Evolutionary conservation across 2,888 invertebrate species (phyloP).

Genomic region (Bruchidius siliquastri): DNA sequence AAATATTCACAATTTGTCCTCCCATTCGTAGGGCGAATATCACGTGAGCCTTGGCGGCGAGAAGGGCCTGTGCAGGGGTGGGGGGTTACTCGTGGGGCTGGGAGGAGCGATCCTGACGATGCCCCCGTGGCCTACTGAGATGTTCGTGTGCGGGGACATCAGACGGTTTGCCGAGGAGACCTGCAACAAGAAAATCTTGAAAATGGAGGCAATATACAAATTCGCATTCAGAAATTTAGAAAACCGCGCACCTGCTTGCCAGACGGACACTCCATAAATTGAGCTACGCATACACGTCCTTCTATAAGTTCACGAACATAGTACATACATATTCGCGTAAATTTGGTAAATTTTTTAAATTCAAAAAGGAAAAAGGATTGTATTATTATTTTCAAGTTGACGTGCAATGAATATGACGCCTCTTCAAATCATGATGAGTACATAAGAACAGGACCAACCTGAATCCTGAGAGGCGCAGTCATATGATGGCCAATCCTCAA

Average conservation of each 20-base stretch:
- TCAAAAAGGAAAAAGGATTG: no score
- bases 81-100: slow-evolving; percentile 37
- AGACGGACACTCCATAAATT: no score
- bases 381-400: no score
- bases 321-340: no score
- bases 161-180: slow-evolving; percentile 6
- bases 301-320: no score
- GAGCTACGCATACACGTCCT: no score
- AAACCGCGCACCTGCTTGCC: no score
- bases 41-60: slow-evolving; percentile 48
- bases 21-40: slow-evolving; percentile 37
- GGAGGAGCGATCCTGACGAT: slow-evolving; percentile 45
- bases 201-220: no score
- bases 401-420: no score
- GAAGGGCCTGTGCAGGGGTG: slow-evolving; percentile 45
- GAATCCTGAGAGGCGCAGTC: slow-evolving; percentile 43
- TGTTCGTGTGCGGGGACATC: slow-evolving; percentile 32
- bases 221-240: no score
- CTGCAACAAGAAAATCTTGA: background rate
- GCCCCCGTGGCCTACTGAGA: slow-evolving; percentile 38
- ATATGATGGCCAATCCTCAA: slow-evolving; percentile 38
- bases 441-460: slow-evolving; percentile 30
- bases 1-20: slow-evolving; percentile 28
- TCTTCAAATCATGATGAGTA: no score
- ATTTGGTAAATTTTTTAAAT: no score